Base-by-base conservation (phyloP, 2,113 vertebrate genomes). In the Neotoma lepida region DNA sequence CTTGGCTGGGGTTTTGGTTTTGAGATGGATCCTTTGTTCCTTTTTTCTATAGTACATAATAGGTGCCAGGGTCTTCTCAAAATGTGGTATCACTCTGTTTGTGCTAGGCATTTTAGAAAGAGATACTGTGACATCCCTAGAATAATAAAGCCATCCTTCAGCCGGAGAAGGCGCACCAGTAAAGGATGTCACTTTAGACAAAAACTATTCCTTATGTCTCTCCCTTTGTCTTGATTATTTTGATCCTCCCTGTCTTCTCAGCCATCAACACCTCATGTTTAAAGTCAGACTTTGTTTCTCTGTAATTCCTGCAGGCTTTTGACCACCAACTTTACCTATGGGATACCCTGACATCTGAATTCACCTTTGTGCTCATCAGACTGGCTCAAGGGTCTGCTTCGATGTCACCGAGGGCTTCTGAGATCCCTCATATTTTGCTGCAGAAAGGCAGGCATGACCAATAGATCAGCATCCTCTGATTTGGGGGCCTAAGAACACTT, bases 231-330 rank as follows among this genome's bases (percentile, higher is more conserved):
- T 85, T 61, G 14, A 86, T 95, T 84, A 85, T 80, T 80, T 88
- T 49, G n/a, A 71, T 82, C 78, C 26, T 54, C 56, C 80, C 39
- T 91, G 87, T 78, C 41, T n/a, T 82, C 73, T 90, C 15, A 76
- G 68, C 92, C 91, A 80, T 30, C 26, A 46, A 78, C 71, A 39
- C 15, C 24, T 86, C 46, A 20, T 10, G 74, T 66, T 54, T 46
- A 49, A 61, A 88, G 73, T 85, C 24, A 90, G 56, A 70, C 88
- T 84, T 68, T 93, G 74, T 84, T 51, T 78, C 84, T 92, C 91
- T 33, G 10, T 81, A 68, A 35, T 70, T 63, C 26, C 54, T 81
- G 66, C 30, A 66, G 84, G 68, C 46, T 89, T 46, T 49, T 46
- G 49, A 93, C 70, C 66, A 58, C 51, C 80, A 46, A 33, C 35